Percentiles rank a stretch among this genome's conserved stretches.
Conservation (phyloP, 2,113 vertebrate species). For the Phoenicopterus ruber region DNA sequence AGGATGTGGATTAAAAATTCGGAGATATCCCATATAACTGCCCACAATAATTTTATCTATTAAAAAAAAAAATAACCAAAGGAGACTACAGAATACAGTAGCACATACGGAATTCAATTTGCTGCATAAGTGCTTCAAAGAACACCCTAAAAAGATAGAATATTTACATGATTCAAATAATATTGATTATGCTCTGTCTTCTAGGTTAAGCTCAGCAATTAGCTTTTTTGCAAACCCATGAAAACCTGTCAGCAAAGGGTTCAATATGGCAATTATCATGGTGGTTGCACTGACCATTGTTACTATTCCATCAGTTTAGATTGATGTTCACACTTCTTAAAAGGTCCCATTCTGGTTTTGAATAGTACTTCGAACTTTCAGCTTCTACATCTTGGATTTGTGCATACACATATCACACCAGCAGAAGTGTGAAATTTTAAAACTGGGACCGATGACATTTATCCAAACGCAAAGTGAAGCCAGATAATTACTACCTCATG, state of each 20-base stretch:
- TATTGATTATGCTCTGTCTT: background rate
- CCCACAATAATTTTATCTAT: conserved; percentile 95
- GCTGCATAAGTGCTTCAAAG: background rate
- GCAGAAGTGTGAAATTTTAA: background rate
- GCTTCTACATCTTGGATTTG: background rate
- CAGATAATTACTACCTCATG: background rate
- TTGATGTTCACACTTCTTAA: background rate
- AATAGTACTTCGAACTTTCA: background rate
- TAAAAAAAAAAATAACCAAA: background rate
- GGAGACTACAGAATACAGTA: background rate
- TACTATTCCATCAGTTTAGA: background rate
- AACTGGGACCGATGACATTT: rapidly evolving
- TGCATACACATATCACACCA: background rate
- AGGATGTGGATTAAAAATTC: conserved; percentile 86
- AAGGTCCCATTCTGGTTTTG: background rate
- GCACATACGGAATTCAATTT: background rate
- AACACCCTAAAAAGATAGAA: background rate
- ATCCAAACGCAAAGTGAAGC: background rate
- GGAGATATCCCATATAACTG: conserved; percentile 90
- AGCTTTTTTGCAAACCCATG: background rate
- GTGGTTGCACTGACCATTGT: background rate
- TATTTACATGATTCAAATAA: background rate
- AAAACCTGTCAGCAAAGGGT: background rate
- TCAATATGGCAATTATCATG: background rate
- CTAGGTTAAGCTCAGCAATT: background rate